These are phyloP conservation scores for Sceloporus tristichus DNA, from an alignment of 2,113 vertebrate species.

Conservation along the genomic window DNA sequence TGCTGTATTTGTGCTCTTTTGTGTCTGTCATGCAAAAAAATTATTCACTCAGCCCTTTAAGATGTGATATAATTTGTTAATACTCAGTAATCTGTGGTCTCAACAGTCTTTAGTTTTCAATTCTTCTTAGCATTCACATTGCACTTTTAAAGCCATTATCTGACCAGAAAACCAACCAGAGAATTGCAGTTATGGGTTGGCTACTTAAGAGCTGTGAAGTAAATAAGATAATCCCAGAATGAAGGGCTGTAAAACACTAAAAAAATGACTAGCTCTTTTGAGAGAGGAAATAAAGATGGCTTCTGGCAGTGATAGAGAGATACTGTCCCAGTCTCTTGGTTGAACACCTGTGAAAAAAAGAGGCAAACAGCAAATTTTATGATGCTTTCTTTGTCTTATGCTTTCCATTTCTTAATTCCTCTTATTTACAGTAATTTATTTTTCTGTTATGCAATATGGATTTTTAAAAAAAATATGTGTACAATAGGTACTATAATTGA, in stretches of 20 bases:
- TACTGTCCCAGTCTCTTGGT: background rate
- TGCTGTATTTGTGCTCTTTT: background rate
- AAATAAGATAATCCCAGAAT: background rate
- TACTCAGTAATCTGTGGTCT: background rate
- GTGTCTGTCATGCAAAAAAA: background rate
- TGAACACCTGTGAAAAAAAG: background rate
- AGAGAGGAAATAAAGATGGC: background rate
- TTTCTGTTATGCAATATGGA: conserved; percentile 1
- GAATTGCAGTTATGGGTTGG: background rate
- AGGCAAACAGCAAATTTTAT: background rate
- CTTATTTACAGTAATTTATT: background rate
- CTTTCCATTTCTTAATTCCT: background rate
- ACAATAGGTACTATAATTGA: background rate
- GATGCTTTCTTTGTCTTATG: background rate
- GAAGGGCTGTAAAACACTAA: too few relatives aligned
- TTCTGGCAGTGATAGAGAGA: too few relatives aligned
- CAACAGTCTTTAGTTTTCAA: background rate
- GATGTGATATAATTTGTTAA: background rate
- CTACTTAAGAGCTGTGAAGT: background rate
- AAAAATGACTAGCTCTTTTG: background rate
- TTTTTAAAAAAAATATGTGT: background rate
- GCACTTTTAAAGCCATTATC: background rate
- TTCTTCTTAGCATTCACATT: background rate
- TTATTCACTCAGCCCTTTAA: background rate
- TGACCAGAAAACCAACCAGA: background rate